phyloP scores from a whole-genome alignment of 2,113 vertebrate genomes.

The Progne subis region DNA sequence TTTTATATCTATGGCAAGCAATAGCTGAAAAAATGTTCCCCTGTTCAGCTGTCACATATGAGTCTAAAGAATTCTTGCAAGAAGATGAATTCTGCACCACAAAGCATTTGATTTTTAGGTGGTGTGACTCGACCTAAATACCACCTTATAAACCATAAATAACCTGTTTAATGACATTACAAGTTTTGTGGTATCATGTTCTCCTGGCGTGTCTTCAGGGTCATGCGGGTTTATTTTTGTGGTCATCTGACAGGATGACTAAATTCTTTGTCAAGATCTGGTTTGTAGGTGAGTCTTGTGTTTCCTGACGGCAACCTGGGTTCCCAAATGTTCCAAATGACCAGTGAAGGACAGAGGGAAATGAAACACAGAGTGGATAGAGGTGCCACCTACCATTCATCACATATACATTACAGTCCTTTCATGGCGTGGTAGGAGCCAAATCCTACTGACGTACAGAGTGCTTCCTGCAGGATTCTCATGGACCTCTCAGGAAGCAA shows the following conservation, averaged over 20 bases:
- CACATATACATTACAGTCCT: neutral
- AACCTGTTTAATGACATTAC: constrained; percentile 25
- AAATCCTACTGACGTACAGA: neutral
- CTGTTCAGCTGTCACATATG: neutral
- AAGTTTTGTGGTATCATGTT: constrained; percentile 68
- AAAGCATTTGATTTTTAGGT: neutral
- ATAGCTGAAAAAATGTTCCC: neutral
- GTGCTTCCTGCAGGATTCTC: neutral
- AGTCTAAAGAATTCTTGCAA: neutral
- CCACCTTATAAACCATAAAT: neutral
- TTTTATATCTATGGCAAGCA: neutral
- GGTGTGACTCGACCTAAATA: neutral
- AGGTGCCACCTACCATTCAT: neutral
- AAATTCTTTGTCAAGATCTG: constrained; percentile 71
- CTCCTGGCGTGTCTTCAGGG: constrained; percentile 64
- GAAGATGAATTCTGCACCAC: neutral
- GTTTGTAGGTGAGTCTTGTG: constrained; percentile 66
- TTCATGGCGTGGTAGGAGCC: neutral
- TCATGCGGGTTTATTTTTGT: constrained; percentile 57
- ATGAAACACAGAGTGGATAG: neutral
- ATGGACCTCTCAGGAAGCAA: neutral
- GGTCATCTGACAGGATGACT: constrained; percentile 60
- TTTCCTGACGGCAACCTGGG: constrained; percentile 51
- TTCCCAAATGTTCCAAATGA: constrained; percentile 57
- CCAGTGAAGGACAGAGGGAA: neutral